Conservation (phyloP, 53 echinoderm and acorn worm species). For the Echinarachnius parma region DNA sequence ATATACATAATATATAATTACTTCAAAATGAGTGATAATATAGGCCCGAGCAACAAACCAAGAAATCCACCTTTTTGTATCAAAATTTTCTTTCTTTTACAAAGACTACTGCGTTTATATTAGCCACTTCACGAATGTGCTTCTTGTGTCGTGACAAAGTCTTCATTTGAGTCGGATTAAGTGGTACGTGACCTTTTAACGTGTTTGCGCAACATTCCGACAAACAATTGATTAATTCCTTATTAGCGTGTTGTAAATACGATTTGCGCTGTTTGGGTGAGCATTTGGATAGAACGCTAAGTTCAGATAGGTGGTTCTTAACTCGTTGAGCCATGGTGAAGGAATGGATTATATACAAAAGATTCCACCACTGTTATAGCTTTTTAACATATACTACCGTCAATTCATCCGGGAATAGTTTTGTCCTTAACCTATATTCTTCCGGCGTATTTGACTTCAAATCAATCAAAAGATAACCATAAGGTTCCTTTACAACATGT, state of each 20-base stretch:
- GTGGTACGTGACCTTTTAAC: conserved; percentile 48
- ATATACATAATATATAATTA: not conserved
- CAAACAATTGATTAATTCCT: conserved; percentile 29
- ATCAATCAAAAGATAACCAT: conserved; percentile 40
- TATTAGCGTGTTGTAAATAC: conserved; percentile 34
- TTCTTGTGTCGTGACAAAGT: conserved; percentile 41
- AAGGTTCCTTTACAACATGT: conserved; percentile 34
- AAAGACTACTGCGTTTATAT: conserved; percentile 7
- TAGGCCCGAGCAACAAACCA: conserved; percentile 34
- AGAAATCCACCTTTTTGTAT: conserved; percentile 45
- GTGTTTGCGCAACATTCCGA: conserved; percentile 52
- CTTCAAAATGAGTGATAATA: conserved; percentile 12
- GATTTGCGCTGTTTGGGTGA: conserved; percentile 28
- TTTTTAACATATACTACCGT: conserved; percentile 31
- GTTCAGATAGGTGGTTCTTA: conserved; percentile 18
- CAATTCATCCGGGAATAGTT: conserved; percentile 26
- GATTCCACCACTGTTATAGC: not conserved
- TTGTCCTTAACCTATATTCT: conserved; percentile 27
- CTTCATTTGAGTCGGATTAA: conserved; percentile 23
- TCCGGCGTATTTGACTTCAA: conserved; percentile 44
- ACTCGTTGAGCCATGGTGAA: conserved; percentile 17
- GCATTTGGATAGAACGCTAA: conserved; percentile 44
- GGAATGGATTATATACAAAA: not conserved
- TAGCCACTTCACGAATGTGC: conserved; percentile 21
- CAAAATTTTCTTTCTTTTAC: conserved; percentile 16